Evolutionary conservation across 2,888 invertebrate species (phyloP).

Genomic region (Dynastes grantii): DNA sequence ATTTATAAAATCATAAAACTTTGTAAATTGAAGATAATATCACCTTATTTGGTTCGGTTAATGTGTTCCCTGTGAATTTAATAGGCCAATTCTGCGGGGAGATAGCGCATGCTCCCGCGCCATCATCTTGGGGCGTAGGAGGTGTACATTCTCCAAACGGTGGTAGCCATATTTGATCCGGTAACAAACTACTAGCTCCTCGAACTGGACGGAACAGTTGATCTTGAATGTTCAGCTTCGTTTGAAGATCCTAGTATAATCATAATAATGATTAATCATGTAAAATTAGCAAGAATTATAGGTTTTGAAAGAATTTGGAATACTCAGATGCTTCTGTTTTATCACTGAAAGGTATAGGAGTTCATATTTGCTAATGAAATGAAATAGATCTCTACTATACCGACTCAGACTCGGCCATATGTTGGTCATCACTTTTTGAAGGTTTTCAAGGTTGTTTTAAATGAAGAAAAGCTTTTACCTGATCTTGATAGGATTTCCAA

Average conservation of each 20-base stretch:
- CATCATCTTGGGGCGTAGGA: slow-evolving; percentile 65
- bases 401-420: slow-evolving; percentile 67
- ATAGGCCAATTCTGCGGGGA: slow-evolving; percentile 27
- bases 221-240: slow-evolving; percentile 37
- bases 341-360: slow-evolving; percentile 55
- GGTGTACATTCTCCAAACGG: slow-evolving; percentile 62
- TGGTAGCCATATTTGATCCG: slow-evolving; percentile 57
- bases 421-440: slow-evolving; percentile 62
- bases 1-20: neutral
- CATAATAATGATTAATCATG: neutral
- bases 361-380: slow-evolving; percentile 29
- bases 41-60: neutral
- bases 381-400: slow-evolving; percentile 56
- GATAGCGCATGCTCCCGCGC: slow-evolving; percentile 17
- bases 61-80: slow-evolving; percentile 1
- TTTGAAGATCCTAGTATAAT: slow-evolving; percentile 20
- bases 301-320: neutral
- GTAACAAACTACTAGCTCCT: slow-evolving; percentile 47
- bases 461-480: slow-evolving; percentile 19
- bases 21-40: neutral
- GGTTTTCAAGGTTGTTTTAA: neutral
- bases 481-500: slow-evolving; percentile 47
- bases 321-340: slow-evolving; percentile 57
- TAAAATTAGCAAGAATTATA: neutral
- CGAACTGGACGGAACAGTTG: slow-evolving; percentile 54